A percentile compares a stretch with the other conserved stretches of the same genome.
phyloP scores from a whole-genome alignment of 2,888 invertebrate species.

The Agonum fuliginosum region DNA sequence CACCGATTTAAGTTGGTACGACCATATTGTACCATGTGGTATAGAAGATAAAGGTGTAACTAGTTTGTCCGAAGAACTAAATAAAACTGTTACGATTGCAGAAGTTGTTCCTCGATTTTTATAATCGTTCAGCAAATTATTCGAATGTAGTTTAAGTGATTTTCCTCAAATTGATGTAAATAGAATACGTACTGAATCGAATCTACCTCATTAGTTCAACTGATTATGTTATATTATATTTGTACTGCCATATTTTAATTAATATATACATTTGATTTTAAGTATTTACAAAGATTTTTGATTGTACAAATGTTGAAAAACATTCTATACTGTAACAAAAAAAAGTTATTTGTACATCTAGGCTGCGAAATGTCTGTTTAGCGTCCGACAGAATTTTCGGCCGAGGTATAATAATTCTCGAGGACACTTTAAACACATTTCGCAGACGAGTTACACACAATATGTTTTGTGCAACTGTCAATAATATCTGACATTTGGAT shows the following conservation, averaged over 20 bases:
- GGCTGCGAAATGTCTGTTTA: too few species aligned
- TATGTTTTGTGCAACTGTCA: too few species aligned
- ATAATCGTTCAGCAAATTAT: slow-evolving; percentile 82
- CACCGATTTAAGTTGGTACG: slow-evolving; percentile 93
- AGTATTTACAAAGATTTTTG: too few species aligned
- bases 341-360: too few species aligned
- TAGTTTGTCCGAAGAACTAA: slow-evolving; percentile 85
- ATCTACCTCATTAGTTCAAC: background rate
- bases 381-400: too few species aligned
- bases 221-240: slow-evolving; percentile 2
- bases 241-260: slow-evolving; percentile 13
- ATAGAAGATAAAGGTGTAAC: slow-evolving; percentile 93
- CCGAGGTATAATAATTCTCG: too few species aligned
- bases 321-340: too few species aligned
- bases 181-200: slow-evolving; percentile 11
- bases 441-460: too few species aligned
- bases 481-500: too few species aligned
- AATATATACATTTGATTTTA: too few species aligned
- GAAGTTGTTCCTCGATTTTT: slow-evolving; percentile 83
- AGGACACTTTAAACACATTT: too few species aligned
- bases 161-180: slow-evolving; percentile 64
- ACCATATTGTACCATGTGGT: slow-evolving; percentile 97
- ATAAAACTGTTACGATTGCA: slow-evolving; percentile 76
- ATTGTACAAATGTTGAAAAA: too few species aligned
- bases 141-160: slow-evolving; percentile 76